Conservation (phyloP, 30 jellyfish, hydroid and myxozoan species). For the Aurelia aurita region DNA sequence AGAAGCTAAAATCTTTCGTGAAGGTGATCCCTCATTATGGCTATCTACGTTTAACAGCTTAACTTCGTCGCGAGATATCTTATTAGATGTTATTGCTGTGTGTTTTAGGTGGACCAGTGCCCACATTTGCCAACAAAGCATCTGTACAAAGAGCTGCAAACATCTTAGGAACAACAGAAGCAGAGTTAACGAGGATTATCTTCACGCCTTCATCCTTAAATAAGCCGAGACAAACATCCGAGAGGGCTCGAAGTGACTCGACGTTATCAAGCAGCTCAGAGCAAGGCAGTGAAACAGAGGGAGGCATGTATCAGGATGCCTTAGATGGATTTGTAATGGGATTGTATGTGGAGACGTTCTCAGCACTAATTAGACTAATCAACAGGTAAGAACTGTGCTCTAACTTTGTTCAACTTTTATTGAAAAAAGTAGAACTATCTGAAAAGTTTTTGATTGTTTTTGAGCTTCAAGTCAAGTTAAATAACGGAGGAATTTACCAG, state of each 20-base stretch:
- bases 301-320: constrained; percentile 69
- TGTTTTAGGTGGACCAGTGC: constrained; percentile 53
- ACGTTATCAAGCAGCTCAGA: constrained; percentile 21
- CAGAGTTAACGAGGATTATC: constrained; percentile 74
- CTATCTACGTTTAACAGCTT: too few species aligned
- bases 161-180: constrained; percentile 89
- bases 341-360: constrained; percentile 91
- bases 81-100: background rate
- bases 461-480: too few species aligned
- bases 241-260: constrained; percentile 55
- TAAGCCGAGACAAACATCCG: constrained; percentile 64
- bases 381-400: constrained; percentile 86
- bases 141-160: constrained; percentile 92
- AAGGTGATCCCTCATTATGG: too few species aligned
- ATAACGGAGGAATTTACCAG: too few species aligned
- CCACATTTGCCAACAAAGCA: constrained; percentile 71
- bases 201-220: constrained; percentile 64
- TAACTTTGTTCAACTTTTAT: too few species aligned
- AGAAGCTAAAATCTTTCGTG: too few species aligned
- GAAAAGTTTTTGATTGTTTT: too few species aligned
- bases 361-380: constrained; percentile 84
- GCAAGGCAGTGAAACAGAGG: constrained; percentile 32
- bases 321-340: constrained; percentile 92
- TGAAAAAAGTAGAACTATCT: too few species aligned
- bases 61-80: background rate